Conservation (phyloP, 2,113 vertebrate species). For the Blennius ocellaris region DNA sequence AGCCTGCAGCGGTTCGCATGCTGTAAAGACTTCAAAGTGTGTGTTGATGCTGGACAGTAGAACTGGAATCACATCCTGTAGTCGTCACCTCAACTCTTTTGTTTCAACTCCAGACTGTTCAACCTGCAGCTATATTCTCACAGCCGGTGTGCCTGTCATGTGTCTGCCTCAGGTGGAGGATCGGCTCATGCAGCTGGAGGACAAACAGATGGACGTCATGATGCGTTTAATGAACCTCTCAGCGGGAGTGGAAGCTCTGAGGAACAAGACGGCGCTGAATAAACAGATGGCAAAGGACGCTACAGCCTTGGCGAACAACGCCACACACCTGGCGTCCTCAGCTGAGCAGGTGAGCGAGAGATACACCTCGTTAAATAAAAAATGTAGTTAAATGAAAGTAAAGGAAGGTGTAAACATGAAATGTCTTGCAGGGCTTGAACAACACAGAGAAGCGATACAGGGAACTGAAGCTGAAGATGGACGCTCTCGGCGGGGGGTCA, state of each 20-base stretch:
- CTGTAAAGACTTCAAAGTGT: too few relatives aligned
- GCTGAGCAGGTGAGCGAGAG: slow-evolving; percentile 71
- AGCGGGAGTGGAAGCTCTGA: slow-evolving; percentile 67
- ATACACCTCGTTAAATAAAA: too few relatives aligned
- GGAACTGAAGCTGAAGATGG: slow-evolving; percentile 79
- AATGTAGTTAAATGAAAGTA: too few relatives aligned
- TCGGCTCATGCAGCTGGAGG: slow-evolving; percentile 74
- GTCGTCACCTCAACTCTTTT: too few relatives aligned
- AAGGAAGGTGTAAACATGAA: too few relatives aligned
- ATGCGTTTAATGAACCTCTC: slow-evolving; percentile 81
- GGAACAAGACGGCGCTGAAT: slow-evolving; percentile 74
- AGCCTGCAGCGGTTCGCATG: too few relatives aligned
- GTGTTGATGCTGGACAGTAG: too few relatives aligned
- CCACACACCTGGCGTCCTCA: slow-evolving; percentile 55
- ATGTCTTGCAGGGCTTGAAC: slow-evolving; percentile 79
- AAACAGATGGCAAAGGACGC: slow-evolving; percentile 76
- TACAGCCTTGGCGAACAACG: slow-evolving; percentile 70
- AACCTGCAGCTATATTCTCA: too few relatives aligned
- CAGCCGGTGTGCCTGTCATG: background rate
- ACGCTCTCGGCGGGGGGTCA: slow-evolving; percentile 57
- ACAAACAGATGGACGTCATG: slow-evolving; percentile 78
- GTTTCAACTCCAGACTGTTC: too few relatives aligned
- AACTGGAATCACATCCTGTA: too few relatives aligned
- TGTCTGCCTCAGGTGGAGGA: slow-evolving; percentile 67
- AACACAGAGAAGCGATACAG: slow-evolving; percentile 76